These are phyloP conservation scores for Chaetodon trifasciatus DNA, from an alignment of 2,797 vertebrate species.

Conservation along the genomic window DNA sequence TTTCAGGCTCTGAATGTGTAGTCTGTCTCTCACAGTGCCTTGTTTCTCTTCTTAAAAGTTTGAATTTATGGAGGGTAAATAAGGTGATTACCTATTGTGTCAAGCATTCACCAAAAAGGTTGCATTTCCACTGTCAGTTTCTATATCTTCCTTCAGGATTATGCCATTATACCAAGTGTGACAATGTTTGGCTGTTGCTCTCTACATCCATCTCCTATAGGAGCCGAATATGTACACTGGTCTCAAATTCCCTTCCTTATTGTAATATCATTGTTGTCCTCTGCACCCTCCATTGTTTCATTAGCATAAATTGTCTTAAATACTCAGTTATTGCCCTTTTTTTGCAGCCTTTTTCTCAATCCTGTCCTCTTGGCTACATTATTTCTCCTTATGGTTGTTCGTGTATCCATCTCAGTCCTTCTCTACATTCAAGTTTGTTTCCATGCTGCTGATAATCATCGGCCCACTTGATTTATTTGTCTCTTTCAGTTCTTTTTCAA, in stretches of 20 bases:
- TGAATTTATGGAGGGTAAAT: slow-evolving; percentile 16
- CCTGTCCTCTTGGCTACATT: neutral
- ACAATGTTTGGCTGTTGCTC: neutral
- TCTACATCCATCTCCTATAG: neutral
- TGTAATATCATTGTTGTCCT: slow-evolving; percentile 9
- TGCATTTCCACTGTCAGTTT: slow-evolving; percentile 5
- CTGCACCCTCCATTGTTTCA: slow-evolving; percentile 22
- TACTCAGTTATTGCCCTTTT: slow-evolving; percentile 19
- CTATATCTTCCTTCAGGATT: neutral
- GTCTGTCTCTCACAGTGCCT: neutral
- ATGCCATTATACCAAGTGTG: neutral
- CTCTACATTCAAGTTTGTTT: slow-evolving; percentile 6
- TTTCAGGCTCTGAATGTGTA: slow-evolving; percentile 18
- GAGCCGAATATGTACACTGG: slow-evolving; percentile 3
- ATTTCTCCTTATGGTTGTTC: slow-evolving; percentile 1
- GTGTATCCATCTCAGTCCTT: slow-evolving; percentile 10
- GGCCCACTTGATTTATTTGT: neutral
- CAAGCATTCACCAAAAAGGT: neutral
- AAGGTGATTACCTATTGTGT: neutral
- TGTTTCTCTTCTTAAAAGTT: neutral
- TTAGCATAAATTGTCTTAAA: slow-evolving; percentile 15
- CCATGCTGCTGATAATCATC: neutral
- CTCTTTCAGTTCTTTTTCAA: neutral
- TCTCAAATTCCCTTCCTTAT: slow-evolving; percentile 18
- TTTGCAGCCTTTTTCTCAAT: neutral